A percentile compares a stretch with the other conserved stretches of the same genome.
phyloP scores from a whole-genome alignment of 1,140 invertebrate genomes.

The Papilio aristodemus region DNA sequence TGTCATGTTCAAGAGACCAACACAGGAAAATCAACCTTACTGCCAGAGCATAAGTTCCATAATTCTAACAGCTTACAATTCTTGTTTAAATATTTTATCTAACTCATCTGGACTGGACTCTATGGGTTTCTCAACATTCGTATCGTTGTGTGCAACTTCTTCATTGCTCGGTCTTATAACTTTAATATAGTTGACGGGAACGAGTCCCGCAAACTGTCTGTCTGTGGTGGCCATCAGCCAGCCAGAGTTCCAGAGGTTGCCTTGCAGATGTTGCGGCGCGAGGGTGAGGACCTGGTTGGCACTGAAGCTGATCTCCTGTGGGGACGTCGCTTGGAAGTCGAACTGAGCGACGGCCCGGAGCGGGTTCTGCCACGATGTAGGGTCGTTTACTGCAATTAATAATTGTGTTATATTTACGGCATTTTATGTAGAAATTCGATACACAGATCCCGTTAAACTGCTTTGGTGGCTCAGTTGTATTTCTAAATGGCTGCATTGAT shows the following conservation, averaged over 20 bases:
- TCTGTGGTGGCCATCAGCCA: constrained; percentile 88
- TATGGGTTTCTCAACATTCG: constrained; percentile 23
- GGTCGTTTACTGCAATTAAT: constrained; percentile 81
- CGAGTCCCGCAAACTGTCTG: constrained; percentile 85
- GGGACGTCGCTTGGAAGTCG: constrained; percentile 86
- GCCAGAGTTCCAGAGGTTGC: constrained; percentile 83
- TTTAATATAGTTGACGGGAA: constrained; percentile 91
- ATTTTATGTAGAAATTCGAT: too few species aligned
- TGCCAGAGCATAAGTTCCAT: not conserved
- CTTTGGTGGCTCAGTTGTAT: too few species aligned
- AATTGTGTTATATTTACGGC: not conserved
- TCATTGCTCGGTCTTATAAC: constrained; percentile 56
- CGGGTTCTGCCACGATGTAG: constrained; percentile 86
- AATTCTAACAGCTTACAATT: constrained; percentile 19
- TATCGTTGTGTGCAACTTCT: constrained; percentile 27
- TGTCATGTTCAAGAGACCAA: not conserved
- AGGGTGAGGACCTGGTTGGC: constrained; percentile 89
- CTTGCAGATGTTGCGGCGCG: constrained; percentile 91
- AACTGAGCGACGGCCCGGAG: constrained; percentile 87
- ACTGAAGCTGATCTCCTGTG: constrained; percentile 89
- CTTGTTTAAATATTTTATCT: constrained; percentile 20
- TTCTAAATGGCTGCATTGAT: too few species aligned
- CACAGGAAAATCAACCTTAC: not conserved
- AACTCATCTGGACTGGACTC: not conserved
- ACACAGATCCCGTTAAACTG: too few species aligned